Conservation (phyloP, 2,113 vertebrate species). For the Phylloscopus trochilus region DNA sequence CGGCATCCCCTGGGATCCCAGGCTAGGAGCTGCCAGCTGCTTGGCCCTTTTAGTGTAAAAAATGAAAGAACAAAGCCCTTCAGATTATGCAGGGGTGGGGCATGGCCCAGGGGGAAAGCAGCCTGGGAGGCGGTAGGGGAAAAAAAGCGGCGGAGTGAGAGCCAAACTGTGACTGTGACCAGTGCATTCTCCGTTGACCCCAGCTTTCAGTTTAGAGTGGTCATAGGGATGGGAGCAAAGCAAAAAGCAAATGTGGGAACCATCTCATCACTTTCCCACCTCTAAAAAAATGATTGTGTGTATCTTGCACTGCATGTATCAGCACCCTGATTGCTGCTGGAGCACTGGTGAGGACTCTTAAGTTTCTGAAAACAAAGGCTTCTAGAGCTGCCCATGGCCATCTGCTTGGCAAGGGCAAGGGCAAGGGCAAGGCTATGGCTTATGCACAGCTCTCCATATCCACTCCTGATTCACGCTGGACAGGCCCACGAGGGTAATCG, state of each 20-base stretch:
- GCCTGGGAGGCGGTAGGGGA: accelerated
- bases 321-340: neutral
- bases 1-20: neutral
- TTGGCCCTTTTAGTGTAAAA: neutral
- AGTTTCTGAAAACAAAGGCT: neutral
- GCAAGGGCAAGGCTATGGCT: accelerated
- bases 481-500: accelerated
- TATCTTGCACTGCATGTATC: neutral
- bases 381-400: neutral
- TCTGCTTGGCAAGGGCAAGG: accelerated
- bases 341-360: neutral
- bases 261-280: neutral
- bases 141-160: accelerated
- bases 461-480: accelerated
- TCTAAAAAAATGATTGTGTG: accelerated
- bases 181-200: neutral
- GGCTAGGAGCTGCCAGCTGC: neutral
- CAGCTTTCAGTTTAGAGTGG: accelerated
- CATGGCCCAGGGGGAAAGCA: neutral
- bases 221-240: neutral
- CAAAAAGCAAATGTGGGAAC: neutral
- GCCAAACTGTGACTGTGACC: neutral
- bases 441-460: accelerated
- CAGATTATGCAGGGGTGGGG: accelerated
- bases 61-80: neutral